Conservation (phyloP, 2,113 vertebrate species). For the Struthio camelus region DNA sequence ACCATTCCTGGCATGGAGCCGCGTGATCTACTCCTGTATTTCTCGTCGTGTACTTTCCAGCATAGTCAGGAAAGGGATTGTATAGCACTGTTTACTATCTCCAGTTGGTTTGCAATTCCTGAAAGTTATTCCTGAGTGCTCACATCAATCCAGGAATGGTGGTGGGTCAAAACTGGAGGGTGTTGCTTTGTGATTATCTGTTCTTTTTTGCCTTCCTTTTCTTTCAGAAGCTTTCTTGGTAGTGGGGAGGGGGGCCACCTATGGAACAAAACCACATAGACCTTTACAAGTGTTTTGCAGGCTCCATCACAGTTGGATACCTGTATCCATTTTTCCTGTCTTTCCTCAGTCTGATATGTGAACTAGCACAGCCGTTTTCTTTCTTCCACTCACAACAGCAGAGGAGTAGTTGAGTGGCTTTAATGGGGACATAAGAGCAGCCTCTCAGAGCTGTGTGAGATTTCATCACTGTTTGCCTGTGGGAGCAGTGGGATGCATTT, state of each 20-base stretch:
- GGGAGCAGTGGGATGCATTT: not conserved
- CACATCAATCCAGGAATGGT: not conserved
- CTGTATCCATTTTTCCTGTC: not conserved
- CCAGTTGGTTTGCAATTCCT: not conserved
- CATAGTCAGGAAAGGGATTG: not conserved
- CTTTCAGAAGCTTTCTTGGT: not conserved
- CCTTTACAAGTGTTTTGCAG: not conserved
- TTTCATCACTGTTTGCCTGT: not conserved
- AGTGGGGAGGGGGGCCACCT: not conserved
- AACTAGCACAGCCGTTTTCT: not conserved
- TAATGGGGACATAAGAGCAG: not conserved
- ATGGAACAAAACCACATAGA: not conserved
- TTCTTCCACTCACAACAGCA: not conserved
- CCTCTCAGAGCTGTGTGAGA: not conserved
- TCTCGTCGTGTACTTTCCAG: accelerated
- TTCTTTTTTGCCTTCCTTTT: not conserved
- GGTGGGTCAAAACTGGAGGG: not conserved
- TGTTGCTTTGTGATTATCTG: not conserved
- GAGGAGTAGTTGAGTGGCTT: not conserved
- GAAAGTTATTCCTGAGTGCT: not conserved
- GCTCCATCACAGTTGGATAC: not conserved
- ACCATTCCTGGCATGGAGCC: accelerated
- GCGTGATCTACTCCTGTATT: not conserved
- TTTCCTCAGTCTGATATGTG: not conserved
- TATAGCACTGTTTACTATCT: not conserved